Evolutionary conservation across 2,888 invertebrate species (phyloP), one percentile per base, ranked within the genome.

Genomic region (Phasia obesa): DNA sequence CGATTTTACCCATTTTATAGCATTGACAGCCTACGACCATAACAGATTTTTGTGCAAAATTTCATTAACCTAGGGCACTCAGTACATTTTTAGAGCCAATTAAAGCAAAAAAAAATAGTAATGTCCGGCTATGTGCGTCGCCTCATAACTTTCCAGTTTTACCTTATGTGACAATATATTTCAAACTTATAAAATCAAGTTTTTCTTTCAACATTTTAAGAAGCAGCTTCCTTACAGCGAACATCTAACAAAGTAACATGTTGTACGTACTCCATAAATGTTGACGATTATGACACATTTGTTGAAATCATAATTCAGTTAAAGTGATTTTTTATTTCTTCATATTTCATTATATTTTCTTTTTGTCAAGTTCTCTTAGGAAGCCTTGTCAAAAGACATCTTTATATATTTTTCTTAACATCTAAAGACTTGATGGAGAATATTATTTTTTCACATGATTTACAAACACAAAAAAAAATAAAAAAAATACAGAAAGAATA

Each of bases 281-380:
- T 79, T 75, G 78, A 83, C 78, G 78, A 83, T 83, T 79, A 83
- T 79, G 82, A 83, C 78, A 79, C 70, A 65, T 79, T 75, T 65
- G 53, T 75, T 75, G 74, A 75, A 75, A 83, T 44, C 82, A 82
- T 82, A 78, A 74, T 83, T 75, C 65, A 75, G 44, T 51, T 81
- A 38, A 57, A 4, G 9, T 35, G 64, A 25, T 47, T 17, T 9
- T 13, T n/a, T n/a, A n/a, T 17, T 65, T 57, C 53, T 65, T 35
- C 15, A 15, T n/a, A 0, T 57, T 65, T 31, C n/a, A n/a, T 59
- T 35, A 35, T 35, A 35, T 35, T 11, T 57, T 44, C 51, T 67
- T 59, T 42, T 23, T 69, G 17, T 60, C 49, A 64, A 19, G 25
- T 19, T 57, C n/a, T 57, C n/a, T 49, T n/a, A 47, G 0, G 19